Conservation (phyloP, 2,888 invertebrate genomes). For the Erpobdella octoculata region DNA sequence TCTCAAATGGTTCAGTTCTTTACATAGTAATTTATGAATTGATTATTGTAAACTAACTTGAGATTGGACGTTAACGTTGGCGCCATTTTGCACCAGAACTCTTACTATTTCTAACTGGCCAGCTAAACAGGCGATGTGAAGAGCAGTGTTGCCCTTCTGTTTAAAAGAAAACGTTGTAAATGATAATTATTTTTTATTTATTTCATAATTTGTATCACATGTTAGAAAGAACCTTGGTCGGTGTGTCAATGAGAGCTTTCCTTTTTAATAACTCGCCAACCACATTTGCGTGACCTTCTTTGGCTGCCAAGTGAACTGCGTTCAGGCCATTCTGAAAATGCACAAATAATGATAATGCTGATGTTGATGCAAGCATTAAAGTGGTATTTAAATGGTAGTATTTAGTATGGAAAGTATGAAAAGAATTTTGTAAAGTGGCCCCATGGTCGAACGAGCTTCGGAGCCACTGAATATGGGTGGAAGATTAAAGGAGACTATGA, state of each 20-base stretch:
- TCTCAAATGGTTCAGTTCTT: too few species aligned
- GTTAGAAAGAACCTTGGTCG: conserved; percentile 65
- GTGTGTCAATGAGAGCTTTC: conserved; percentile 80
- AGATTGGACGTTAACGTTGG: conserved; percentile 95
- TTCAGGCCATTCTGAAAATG: conserved; percentile 56
- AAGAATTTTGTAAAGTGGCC: too few species aligned
- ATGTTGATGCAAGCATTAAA: neutral
- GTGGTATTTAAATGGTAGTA: too few species aligned
- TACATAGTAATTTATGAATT: neutral
- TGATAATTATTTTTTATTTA: neutral
- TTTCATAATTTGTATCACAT: neutral
- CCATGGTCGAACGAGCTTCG: too few species aligned
- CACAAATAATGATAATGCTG: neutral
- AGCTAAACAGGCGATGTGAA: conserved; percentile 94
- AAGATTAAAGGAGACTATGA: too few species aligned
- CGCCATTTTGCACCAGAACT: conserved; percentile 82
- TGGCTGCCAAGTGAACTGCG: conserved; percentile 91
- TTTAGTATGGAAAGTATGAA: too few species aligned
- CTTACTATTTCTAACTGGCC: conserved; percentile 94
- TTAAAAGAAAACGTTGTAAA: neutral
- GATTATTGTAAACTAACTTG: conserved; percentile 55
- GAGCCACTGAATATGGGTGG: too few species aligned
- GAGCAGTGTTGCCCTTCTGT: conserved; percentile 62
- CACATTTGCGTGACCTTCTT: conserved; percentile 94
- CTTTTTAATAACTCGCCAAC: conserved; percentile 90